Conservation (phyloP, 1,140 invertebrate species). For the Pseudomyrmex cubaensis region DNA sequence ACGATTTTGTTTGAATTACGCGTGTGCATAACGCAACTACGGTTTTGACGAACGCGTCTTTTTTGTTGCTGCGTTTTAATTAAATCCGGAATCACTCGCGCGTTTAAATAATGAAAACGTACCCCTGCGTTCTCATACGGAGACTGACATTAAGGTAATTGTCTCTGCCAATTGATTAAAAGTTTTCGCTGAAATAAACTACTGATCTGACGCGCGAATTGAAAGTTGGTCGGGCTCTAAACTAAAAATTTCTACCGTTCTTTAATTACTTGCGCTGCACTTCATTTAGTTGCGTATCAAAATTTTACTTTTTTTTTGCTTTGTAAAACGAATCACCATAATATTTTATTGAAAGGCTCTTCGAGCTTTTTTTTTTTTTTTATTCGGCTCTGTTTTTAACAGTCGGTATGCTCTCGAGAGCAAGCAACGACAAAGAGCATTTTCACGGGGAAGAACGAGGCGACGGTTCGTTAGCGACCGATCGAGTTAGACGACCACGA, state of each 20-base stretch:
- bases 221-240: conserved; percentile 1
- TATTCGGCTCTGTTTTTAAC: not conserved
- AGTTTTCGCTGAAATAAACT: conserved; percentile 65
- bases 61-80: conserved; percentile 42
- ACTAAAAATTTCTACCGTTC: conserved; percentile 21
- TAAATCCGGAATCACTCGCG: conserved; percentile 39
- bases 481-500: conserved; percentile 70
- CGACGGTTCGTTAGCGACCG: conserved; percentile 68
- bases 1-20: conserved; percentile 33
- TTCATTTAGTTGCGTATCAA: not conserved
- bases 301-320: conserved; percentile 1
- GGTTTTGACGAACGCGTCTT: conserved; percentile 23
- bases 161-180: conserved; percentile 58
- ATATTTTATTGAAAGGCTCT: conserved; percentile 8
- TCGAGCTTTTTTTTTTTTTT: not conserved
- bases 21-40: conserved; percentile 22
- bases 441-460: conserved; percentile 59
- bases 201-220: conserved; percentile 37
- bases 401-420: conserved; percentile 47
- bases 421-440: conserved; percentile 62
- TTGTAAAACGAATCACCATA: not conserved
- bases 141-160: conserved; percentile 48
- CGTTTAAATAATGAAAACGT: conserved; percentile 21
- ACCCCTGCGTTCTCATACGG: not conserved
- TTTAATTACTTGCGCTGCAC: conserved; percentile 37